A percentile compares a stretch with the other conserved stretches of the same genome.
phyloP scores from a whole-genome alignment of 2,797 vertebrate genomes.

The Meriones psammophilus region DNA sequence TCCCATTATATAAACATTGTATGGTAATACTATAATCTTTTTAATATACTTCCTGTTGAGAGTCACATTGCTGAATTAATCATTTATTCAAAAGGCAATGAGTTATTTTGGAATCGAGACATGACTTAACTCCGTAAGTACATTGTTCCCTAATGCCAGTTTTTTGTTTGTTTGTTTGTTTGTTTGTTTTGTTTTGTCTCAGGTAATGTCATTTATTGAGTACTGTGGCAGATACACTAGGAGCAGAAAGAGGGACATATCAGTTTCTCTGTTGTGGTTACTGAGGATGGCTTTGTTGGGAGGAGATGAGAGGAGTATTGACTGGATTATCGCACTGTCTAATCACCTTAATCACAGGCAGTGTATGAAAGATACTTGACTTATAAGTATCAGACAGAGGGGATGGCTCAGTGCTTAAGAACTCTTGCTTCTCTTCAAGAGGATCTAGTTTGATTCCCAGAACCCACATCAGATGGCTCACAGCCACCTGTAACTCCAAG shows the following conservation, averaged over 20 bases:
- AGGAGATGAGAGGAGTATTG: neutral
- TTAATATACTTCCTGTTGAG: neutral
- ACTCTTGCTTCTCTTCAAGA: too few species aligned
- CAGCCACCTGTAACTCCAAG: neutral
- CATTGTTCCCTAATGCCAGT: neutral
- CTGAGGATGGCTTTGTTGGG: neutral
- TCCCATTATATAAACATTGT: neutral
- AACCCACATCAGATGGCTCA: neutral
- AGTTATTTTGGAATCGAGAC: conserved; percentile 36
- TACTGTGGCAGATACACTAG: neutral
- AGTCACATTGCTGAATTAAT: neutral
- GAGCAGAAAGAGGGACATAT: neutral
- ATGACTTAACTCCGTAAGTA: neutral
- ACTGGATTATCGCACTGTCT: neutral
- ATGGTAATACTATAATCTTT: neutral
- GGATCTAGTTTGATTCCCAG: neutral
- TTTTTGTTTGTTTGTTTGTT: too few species aligned
- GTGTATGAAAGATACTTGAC: neutral
- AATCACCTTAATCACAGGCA: neutral
- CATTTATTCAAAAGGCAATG: neutral
- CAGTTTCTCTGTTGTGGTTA: neutral
- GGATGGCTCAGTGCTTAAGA: too few species aligned
- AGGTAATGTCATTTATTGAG: neutral
- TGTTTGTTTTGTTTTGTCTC: too few species aligned
- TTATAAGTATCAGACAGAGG: neutral